Evolutionary conservation across 1,140 invertebrate species (phyloP).

Genomic region (Drosophila bocqueti): DNA sequence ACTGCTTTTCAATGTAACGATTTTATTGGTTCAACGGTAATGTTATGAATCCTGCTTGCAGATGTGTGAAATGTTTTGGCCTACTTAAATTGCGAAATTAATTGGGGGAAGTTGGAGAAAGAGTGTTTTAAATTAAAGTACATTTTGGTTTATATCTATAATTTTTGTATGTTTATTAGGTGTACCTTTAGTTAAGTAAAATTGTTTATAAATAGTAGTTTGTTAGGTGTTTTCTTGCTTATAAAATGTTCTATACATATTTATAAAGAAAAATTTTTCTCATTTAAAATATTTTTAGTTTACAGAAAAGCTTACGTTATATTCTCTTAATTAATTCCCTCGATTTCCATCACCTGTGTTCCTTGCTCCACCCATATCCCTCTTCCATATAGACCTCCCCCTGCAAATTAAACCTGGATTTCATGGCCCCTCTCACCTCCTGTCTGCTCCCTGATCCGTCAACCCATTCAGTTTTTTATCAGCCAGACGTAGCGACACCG

Average conservation of each 20-base stretch:
- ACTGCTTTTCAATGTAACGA: constrained; percentile 20
- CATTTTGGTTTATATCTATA: too few relatives aligned
- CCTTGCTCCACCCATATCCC: background rate
- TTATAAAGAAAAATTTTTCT: background rate
- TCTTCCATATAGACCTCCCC: background rate
- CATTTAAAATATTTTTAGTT: background rate
- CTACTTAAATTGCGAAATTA: background rate
- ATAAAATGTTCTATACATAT: background rate
- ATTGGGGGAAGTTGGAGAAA: too few relatives aligned
- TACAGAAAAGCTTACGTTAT: background rate
- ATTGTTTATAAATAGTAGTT: too few relatives aligned
- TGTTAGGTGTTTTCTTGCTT: background rate
- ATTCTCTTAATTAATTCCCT: background rate
- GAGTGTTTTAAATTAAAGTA: too few relatives aligned
- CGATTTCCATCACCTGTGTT: background rate
- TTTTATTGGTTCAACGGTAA: constrained; percentile 6
- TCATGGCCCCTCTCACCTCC: too few relatives aligned
- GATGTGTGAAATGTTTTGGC: constrained; percentile 3
- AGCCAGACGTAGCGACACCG: constrained; percentile 36
- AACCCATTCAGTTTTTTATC: constrained; percentile 29
- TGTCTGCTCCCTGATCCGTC: constrained; percentile 22
- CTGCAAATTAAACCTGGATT: background rate
- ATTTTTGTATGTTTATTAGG: too few relatives aligned
- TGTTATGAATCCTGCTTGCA: background rate
- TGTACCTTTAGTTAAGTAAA: too few relatives aligned